Evolutionary conservation across 2,113 vertebrate genomes (phyloP).

Genomic region (Sturnira hondurensis): DNA sequence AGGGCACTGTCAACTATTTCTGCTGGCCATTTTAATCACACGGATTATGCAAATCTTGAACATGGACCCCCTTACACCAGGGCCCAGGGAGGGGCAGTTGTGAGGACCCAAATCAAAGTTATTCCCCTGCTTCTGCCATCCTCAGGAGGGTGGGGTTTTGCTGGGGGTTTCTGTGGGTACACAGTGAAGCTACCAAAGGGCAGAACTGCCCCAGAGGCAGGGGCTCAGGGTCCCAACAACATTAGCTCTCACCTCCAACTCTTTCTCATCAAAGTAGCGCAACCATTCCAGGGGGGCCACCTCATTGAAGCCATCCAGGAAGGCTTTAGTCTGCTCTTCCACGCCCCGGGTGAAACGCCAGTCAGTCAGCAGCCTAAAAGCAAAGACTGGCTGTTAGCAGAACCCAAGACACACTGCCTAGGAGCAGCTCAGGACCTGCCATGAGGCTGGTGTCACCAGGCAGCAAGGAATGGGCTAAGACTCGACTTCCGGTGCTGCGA

Average conservation of each 20-base stretch:
- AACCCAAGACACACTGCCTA: neutral
- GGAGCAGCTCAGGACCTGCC: neutral
- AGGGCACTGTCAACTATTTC: neutral
- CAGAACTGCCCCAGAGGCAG: neutral
- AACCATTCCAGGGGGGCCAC: conserved; percentile 97
- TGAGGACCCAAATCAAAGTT: neutral
- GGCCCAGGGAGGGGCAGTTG: neutral
- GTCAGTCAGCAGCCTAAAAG: conserved; percentile 92
- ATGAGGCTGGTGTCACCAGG: rapidly evolving
- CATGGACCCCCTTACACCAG: neutral
- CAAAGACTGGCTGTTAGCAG: rapidly evolving
- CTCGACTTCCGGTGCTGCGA: rapidly evolving
- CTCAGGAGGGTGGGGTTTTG: neutral
- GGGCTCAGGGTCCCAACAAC: neutral
- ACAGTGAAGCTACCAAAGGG: neutral
- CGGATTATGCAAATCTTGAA: neutral
- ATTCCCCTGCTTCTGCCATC: neutral
- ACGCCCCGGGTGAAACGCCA: conserved; percentile 97
- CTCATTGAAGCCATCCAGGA: conserved; percentile 97
- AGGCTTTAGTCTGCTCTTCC: conserved; percentile 97
- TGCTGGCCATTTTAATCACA: too few species aligned
- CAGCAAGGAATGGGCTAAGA: neutral
- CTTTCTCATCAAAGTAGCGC: conserved; percentile 97
- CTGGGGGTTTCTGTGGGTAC: neutral
- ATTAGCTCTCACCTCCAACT: conserved; percentile 88